Evolutionary conservation across 2,113 vertebrate genomes (phyloP), one percentile per base, ranked within the genome.

Genomic region (Engraulis encrasicolus): DNA sequence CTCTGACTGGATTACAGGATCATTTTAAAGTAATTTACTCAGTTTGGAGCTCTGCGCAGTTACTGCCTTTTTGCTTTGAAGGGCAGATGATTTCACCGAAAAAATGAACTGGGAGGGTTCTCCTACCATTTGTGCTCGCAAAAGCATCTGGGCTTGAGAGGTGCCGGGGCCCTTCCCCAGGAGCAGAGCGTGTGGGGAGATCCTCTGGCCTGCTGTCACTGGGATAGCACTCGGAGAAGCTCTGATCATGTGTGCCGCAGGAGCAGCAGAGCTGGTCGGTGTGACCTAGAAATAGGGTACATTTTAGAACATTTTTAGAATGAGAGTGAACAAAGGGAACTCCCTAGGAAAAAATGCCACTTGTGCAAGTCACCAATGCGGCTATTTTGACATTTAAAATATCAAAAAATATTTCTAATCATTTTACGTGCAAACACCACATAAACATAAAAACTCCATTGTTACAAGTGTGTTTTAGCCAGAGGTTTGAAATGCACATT

Each of bases 71-170:
- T n/a, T n/a, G n/a, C n/a, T n/a, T n/a, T n/a, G n/a, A n/a, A n/a
- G n/a, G n/a, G n/a, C n/a, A 40, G 45, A 48, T 23, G 66, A 82
- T 14, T 11, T 38, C 45, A 31, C 80, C 15, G 38, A 37, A 37
- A 31, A 80, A 18, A 77, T 18, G 54, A 38, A 15, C 40, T 6
- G 20, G 6, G 18, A n/a, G 79, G 50, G 66, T 17, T 54, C 27
- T 49, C 89, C 92, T 93, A 95, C 95, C 95, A 95, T 95, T 90
- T 95, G 93, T 86, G 95, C 94, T 87, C 93, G 87, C 0, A 95
- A 92, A 86, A 95, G 93, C 91, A 95, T 93, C 49, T 95, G 95
- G 88, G 94, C 93, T 48, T 91, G 94, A 6, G 92, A 92, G 20
- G 92, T 81, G 54, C 92, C 89, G 90, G 93, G 91, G 86, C 92